Conservation (phyloP, 2,113 vertebrate species). For the Fregetta grallaria region DNA sequence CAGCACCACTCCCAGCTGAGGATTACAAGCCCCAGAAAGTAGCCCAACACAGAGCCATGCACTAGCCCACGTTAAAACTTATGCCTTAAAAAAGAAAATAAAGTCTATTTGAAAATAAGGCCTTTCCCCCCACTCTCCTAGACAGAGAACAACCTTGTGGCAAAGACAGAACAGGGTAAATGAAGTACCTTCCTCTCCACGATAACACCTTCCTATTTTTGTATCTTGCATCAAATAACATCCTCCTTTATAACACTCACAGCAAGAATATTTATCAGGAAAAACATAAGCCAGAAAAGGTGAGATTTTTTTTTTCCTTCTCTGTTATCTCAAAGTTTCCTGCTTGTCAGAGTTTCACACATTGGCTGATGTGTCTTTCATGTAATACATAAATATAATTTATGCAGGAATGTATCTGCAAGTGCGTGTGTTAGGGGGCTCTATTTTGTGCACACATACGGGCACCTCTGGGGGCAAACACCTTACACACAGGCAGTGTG, state of each 20-base stretch:
- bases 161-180: slow-evolving; percentile 27
- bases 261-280: slow-evolving; percentile 69
- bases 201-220: slow-evolving; percentile 55
- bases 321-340: slow-evolving; percentile 40
- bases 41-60: not conserved
- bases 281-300: slow-evolving; percentile 52
- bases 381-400: slow-evolving; percentile 39
- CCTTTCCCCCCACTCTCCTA: not conserved
- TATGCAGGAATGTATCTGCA: not conserved
- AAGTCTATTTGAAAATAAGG: not conserved
- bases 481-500: not conserved
- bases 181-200: not conserved
- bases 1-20: not conserved
- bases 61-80: not conserved
- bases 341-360: slow-evolving; percentile 50
- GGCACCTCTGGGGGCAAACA: not conserved
- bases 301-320: not conserved
- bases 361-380: slow-evolving; percentile 32
- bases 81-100: not conserved
- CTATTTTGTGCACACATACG: fast-evolving
- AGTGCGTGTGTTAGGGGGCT: fast-evolving
- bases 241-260: slow-evolving; percentile 40
- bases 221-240: slow-evolving; percentile 47
- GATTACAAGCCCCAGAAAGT: not conserved
- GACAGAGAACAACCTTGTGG: not conserved